Conservation (phyloP, 2,797 vertebrate genomes). For the Mallotus villosus region DNA sequence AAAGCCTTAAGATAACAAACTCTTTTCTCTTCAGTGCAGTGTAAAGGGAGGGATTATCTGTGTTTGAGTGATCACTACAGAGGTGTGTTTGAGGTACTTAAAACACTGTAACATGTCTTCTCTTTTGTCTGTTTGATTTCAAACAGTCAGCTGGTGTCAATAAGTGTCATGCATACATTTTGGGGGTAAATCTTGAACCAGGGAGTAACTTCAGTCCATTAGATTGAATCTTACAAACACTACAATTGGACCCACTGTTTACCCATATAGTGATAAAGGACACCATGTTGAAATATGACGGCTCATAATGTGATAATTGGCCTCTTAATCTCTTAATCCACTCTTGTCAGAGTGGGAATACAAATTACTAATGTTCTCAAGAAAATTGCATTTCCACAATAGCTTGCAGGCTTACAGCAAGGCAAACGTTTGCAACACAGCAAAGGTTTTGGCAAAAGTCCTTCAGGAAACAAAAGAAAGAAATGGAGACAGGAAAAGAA, state of each 20-base stretch:
- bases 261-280: conserved; percentile 33
- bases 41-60: background rate
- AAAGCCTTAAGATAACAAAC: background rate
- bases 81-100: background rate
- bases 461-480: conserved; percentile 46
- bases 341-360: conserved; percentile 24
- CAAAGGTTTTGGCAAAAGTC: conserved; percentile 52
- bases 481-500: conserved; percentile 38
- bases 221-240: background rate
- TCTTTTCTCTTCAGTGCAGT: background rate
- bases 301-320: conserved; percentile 10
- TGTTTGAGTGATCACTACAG: conserved; percentile 2
- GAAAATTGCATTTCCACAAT: conserved; percentile 39
- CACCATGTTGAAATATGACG: conserved; percentile 2
- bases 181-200: conserved; percentile 1
- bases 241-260: conserved; percentile 26
- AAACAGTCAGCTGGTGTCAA: background rate
- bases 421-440: conserved; percentile 37
- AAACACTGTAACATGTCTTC: conserved; percentile 1
- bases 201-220: background rate
- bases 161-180: no score
- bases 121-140: conserved; percentile 13
- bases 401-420: no score
- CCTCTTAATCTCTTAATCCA: conserved; percentile 7
- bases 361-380: conserved; percentile 24